Base-by-base conservation (phyloP, 92 coral and sea anemone species). In the Phenganax marumi region DNA sequence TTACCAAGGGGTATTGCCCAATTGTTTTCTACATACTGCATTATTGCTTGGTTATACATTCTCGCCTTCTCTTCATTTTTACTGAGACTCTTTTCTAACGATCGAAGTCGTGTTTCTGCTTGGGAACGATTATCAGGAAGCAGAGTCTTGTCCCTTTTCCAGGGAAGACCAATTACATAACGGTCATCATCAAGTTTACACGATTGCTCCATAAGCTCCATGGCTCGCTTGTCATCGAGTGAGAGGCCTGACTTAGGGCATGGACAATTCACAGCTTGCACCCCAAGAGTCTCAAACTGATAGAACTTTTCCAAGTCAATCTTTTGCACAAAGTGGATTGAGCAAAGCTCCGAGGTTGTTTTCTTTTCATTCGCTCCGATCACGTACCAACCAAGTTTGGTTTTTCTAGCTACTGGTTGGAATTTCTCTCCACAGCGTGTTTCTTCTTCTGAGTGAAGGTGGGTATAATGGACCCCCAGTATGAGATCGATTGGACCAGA, bases 361-460 rank as follows among this genome's bases (percentile, higher is more conserved):
- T 8, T 21, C 6, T 54, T 12, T 12, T 57, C 62, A 8, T 76
- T 64, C 49, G 83, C 61, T 53, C 84, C 86, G 11, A 83, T 83
- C 19, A 75, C 83, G 58, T 73, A 74, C 86, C 86, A 83, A 43
- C 86, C 81, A 25, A 83, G 73, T 50, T 83, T 83, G 26, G 86
- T 83, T 26, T 61, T 73, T 58, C 61, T 81, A 23, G 77, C 80
- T 23, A 81, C 85, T 8, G 81, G 81, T 50, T 81, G 63, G 68
- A 81, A 81, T 14, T 65, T 26, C 6, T 48, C 18, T 18, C 85
- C 85, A 33, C 49, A 81, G 24, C 82, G 82, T 14, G 26, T 47
- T 22, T 83, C 73, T 73, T 74, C 74, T 84, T 84, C 87, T 43
- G 87, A 74, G 52, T 84, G 82, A 17, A 84, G 87, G 73, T 84